Conservation (phyloP, 2,797 vertebrate genomes). For the Carapus acus region DNA sequence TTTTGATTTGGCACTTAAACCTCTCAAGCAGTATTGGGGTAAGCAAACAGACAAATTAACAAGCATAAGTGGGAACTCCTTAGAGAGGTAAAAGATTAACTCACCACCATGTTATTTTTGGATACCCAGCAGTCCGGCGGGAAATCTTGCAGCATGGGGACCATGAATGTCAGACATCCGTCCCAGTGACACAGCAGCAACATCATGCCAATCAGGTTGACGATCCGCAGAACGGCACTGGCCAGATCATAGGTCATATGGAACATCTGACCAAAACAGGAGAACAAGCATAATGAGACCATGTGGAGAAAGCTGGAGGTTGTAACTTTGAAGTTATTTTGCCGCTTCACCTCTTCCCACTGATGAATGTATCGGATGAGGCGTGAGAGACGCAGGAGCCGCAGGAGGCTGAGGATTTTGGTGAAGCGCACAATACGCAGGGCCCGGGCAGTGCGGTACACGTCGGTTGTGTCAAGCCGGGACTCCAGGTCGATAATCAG, state of each 20-base stretch:
- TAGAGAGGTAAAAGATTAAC: constrained; percentile 34
- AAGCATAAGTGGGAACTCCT: not conserved
- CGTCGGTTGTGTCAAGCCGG: constrained; percentile 85
- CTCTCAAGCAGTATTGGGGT: too few species aligned
- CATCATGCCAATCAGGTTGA: constrained; percentile 97
- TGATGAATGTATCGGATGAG: constrained; percentile 96
- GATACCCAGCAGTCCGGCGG: constrained; percentile 91
- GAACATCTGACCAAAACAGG: constrained; percentile 76
- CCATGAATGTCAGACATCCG: constrained; percentile 91
- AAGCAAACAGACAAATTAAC: too few species aligned
- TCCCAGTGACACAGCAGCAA: constrained; percentile 94
- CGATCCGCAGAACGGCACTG: constrained; percentile 87
- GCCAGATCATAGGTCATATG: constrained; percentile 96
- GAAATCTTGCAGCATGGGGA: constrained; percentile 96
- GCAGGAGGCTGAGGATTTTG: constrained; percentile 90
- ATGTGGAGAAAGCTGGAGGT: not conserved
- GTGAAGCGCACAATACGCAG: constrained; percentile 94
- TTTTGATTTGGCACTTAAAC: too few species aligned
- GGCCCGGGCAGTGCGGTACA: constrained; percentile 92
- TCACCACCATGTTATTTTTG: constrained; percentile 93
- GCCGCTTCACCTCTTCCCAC: constrained; percentile 87
- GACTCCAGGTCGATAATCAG: constrained; percentile 85
- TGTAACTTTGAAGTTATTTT: not conserved
- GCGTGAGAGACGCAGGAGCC: constrained; percentile 86
- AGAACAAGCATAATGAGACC: constrained; percentile 1